Evolutionary conservation across 1,140 invertebrate species (phyloP), one percentile per base, ranked within the genome.

Genomic region (Ephestia elutella): DNA sequence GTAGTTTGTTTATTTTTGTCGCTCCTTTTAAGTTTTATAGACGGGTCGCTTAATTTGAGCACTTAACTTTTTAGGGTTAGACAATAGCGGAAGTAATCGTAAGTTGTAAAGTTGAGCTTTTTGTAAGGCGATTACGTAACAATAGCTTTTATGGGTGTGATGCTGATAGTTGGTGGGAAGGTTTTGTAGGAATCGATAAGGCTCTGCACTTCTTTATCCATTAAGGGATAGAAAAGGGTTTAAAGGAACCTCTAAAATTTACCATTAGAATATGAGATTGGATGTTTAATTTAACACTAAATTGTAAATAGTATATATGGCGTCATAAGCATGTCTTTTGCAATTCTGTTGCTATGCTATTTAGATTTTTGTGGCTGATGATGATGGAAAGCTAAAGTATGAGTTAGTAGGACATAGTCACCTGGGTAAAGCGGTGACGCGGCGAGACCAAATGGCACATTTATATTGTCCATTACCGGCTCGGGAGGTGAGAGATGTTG

Each of bases 391-490:
- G n/a, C n/a, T 28, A 28, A 3, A 28, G 25, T 5, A 28, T 5
- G 25, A 8, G 8, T 28, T 28, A 28, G 25, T 28, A 28, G 8
- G 25, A 28, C 25, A 3, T 3, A 28, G 8, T n/a, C 21, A 32
- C 11, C 30, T 15, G 38, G 38, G 38, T 44, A 17, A 10, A 17
- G 38, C 38, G 13, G n/a, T 7, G 38, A 44, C n/a, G 38, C 54
- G 62, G 62, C 56, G 59, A 32, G 57, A 66, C 66, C 80, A 75
- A 83, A 83, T 81, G 71, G 79, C 80, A 79, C 80, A 82, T 87
- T 84, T 83, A 79, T 85, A 84, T 84, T 75, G 81, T 86, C 81
- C 82, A 84, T 87, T 85, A 85, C 77, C 62, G 63, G 75, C 69
- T 68, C 71, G 61, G 66, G 73, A 85, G 84, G 82, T 86, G 82